A percentile compares a stretch with the other conserved stretches of the same genome.
phyloP scores from a whole-genome alignment of 2,113 vertebrate species.

The Sturnus vulgaris region DNA sequence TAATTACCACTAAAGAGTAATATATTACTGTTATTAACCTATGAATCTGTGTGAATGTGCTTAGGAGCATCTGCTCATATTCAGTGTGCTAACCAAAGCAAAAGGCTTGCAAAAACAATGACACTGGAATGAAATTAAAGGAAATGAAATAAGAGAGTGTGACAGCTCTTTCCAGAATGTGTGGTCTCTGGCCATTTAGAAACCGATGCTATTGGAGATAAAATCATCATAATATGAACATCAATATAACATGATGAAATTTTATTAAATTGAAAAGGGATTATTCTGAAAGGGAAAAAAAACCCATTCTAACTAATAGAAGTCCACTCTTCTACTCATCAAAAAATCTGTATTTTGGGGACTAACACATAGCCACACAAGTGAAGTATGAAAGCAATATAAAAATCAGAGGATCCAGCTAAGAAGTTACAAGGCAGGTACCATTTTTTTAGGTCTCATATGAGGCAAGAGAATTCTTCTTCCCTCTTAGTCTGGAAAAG shows the following conservation, averaged over 20 bases:
- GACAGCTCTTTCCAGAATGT: not conserved
- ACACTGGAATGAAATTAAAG: not conserved
- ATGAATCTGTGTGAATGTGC: not conserved
- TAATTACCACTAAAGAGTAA: not conserved
- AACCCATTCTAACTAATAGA: not conserved
- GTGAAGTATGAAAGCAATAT: not conserved
- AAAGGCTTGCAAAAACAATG: not conserved
- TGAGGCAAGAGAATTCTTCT: not conserved
- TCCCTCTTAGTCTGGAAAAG: not conserved
- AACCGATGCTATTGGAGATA: not conserved
- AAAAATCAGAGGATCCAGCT: not conserved
- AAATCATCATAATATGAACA: not conserved
- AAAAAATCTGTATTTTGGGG: not conserved
- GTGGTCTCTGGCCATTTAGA: not conserved
- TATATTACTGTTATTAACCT: not conserved
- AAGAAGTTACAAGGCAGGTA: not conserved
- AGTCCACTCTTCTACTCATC: not conserved
- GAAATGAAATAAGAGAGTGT: not conserved
- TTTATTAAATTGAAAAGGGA: not conserved
- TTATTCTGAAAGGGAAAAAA: not conserved
- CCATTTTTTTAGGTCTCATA: not conserved
- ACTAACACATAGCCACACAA: not conserved
- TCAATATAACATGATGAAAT: not conserved
- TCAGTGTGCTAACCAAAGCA: not conserved
- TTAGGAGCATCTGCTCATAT: not conserved